phyloP scores from a whole-genome alignment of 2,888 invertebrate species.

The Sarcophaga subvicina region DNA sequence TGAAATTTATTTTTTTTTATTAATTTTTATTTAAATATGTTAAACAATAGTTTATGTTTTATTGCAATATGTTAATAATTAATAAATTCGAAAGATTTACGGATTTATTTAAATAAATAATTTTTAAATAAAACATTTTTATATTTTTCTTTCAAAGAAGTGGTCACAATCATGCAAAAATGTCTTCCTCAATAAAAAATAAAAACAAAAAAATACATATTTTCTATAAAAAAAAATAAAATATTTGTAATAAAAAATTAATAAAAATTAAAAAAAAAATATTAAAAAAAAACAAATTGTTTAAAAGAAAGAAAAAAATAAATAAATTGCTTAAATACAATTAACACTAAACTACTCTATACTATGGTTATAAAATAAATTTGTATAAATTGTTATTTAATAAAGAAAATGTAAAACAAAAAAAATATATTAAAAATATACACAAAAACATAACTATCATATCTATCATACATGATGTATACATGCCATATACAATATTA shows the following conservation, averaged over 20 bases:
- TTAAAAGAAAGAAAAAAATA: conserved; percentile 19
- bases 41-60: no score
- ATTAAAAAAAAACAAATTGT: conserved; percentile 24
- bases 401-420: conserved; percentile 2
- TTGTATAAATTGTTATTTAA: conserved; percentile 63
- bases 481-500: conserved; percentile 3
- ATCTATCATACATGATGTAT: no score
- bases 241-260: conserved; percentile 7
- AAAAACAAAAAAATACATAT: conserved; percentile 39
- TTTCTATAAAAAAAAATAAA: conserved; percentile 27
- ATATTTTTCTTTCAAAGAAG: conserved; percentile 60
- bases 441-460: not conserved
- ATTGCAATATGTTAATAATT: no score
- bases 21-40: no score
- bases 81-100: no score
- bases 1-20: no score
- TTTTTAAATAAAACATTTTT: not conserved
- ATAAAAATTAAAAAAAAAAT: not conserved
- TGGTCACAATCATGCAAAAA: conserved; percentile 79
- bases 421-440: conserved; percentile 17
- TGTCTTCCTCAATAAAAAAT: conserved; percentile 74
- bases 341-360: conserved; percentile 12
- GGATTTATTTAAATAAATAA: not conserved
- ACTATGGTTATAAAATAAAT: conserved; percentile 9
- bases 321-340: conserved; percentile 28